Conservation (phyloP, 2,797 vertebrate genomes). For the Malurus splendens region DNA sequence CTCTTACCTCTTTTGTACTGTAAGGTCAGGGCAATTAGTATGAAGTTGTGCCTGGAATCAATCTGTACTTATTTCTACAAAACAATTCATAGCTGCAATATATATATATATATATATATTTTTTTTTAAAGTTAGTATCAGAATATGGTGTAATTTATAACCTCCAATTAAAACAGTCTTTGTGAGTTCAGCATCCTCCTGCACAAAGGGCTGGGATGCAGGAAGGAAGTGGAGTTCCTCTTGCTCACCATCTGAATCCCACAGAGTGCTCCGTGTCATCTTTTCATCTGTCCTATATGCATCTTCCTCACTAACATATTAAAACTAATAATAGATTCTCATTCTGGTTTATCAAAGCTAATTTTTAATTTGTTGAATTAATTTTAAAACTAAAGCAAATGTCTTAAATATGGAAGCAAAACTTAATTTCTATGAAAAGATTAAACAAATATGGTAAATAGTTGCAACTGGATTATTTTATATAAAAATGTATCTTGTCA, state of each 20-base stretch:
- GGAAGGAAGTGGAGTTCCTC: neutral
- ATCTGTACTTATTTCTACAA: neutral
- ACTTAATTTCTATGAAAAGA: neutral
- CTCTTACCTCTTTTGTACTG: neutral
- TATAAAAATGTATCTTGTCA: neutral
- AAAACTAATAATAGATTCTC: neutral
- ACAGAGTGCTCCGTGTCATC: neutral
- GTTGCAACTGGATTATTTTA: neutral
- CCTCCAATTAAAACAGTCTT: neutral
- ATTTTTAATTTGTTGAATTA: neutral
- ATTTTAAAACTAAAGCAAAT: neutral
- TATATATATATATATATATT: neutral
- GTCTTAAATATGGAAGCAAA: neutral
- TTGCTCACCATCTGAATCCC: neutral
- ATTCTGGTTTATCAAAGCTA: neutral
- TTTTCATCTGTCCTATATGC: neutral
- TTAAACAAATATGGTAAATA: neutral
- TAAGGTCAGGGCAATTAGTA: neutral
- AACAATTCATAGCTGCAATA: neutral
- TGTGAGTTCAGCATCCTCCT: neutral
- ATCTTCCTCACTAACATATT: neutral
- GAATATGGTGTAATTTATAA: neutral
- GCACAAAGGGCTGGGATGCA: neutral
- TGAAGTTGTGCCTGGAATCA: neutral
- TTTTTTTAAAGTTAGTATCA: neutral